Conservation (phyloP, 2,113 vertebrate species). For the Chrysochloris asiatica region DNA sequence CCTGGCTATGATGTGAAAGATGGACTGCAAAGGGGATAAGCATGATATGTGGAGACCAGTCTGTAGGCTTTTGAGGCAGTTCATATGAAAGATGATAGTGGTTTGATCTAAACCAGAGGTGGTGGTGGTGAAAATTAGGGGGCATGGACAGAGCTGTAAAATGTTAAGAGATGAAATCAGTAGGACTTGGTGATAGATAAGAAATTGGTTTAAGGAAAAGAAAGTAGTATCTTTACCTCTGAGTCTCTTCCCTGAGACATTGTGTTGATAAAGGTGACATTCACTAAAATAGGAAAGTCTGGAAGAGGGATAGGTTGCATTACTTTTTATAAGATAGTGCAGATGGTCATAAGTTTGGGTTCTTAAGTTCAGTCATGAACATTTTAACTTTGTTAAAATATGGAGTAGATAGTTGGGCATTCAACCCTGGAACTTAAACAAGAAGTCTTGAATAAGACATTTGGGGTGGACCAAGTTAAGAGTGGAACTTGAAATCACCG, state of each 20-base stretch:
- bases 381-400: constrained; percentile 34
- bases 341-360: neutral
- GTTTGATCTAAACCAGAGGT: neutral
- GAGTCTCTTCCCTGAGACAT: constrained; percentile 8
- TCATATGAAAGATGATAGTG: neutral
- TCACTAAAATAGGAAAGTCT: constrained; percentile 15
- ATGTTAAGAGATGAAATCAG: constrained; percentile 32
- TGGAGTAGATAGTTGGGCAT: neutral
- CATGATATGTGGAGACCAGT: neutral
- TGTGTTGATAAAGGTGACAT: neutral
- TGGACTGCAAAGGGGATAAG: neutral
- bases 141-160: neutral
- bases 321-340: neutral
- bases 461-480: neutral
- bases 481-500: neutral
- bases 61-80: neutral
- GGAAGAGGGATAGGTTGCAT: neutral
- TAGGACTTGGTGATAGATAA: neutral
- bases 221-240: neutral
- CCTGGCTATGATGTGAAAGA: neutral
- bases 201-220: neutral
- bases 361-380: neutral
- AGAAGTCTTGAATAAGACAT: constrained; percentile 24
- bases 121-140: neutral
- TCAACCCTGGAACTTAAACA: constrained; percentile 29